Percentiles rank a stretch among this genome's conserved stretches.
These are phyloP conservation scores for Zootoca vivipara DNA, from an alignment of 2,113 vertebrate species.

Conservation along the genomic window DNA sequence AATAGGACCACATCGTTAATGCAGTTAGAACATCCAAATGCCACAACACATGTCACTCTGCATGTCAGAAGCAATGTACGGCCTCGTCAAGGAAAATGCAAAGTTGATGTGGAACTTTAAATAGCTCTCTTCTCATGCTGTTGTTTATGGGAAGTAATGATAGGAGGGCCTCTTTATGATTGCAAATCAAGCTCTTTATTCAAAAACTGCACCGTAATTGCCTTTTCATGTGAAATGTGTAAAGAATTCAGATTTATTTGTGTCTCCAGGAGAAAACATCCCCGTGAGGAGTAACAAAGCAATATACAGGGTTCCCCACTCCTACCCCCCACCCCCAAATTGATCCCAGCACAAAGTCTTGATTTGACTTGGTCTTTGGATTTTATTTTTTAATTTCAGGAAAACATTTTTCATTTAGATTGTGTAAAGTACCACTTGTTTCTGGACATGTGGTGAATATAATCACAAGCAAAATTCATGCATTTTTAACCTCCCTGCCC, in stretches of 20 bases:
- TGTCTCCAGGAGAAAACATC: slow-evolving; percentile 5
- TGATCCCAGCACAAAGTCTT: neutral
- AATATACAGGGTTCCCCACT: neutral
- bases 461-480: neutral
- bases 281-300: slow-evolving; percentile 18
- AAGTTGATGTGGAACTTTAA: slow-evolving; percentile 27
- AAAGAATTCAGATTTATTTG: slow-evolving; percentile 18
- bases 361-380: neutral
- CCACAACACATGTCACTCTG: slow-evolving; percentile 51
- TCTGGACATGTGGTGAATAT: neutral
- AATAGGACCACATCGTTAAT: slow-evolving; percentile 27
- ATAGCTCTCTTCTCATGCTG: neutral
- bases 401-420: neutral
- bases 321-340: neutral
- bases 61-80: slow-evolving; percentile 22
- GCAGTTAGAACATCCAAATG: slow-evolving; percentile 43
- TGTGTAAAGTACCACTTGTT: neutral
- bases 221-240: neutral
- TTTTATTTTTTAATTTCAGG: neutral
- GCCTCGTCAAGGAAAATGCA: slow-evolving; percentile 42
- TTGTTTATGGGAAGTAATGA: slow-evolving; percentile 6
- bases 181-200: slow-evolving; percentile 23
- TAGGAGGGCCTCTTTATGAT: slow-evolving; percentile 9
- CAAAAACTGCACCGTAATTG: slow-evolving; percentile 8
- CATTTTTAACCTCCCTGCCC: neutral